phyloP scores from a whole-genome alignment of 2,113 vertebrate genomes.

The Dolichallabes microphthalmus region DNA sequence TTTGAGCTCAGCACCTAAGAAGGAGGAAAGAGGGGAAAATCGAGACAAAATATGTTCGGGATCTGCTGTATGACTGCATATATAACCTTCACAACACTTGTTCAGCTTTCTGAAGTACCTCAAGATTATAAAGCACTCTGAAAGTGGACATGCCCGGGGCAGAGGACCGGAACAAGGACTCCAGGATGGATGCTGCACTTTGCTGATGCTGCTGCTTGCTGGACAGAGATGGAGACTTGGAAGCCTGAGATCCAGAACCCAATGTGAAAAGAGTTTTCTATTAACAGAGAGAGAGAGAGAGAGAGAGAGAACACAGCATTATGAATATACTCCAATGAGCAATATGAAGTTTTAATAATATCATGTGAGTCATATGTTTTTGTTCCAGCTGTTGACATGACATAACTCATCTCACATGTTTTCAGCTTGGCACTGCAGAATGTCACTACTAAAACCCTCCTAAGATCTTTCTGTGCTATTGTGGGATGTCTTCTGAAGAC shows the following conservation, averaged over 20 bases:
- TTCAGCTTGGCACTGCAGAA: not conserved
- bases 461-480: not conserved
- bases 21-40: not conserved
- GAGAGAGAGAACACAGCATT: not conserved
- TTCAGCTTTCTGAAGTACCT: slow-evolving; percentile 71
- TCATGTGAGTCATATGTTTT: slow-evolving; percentile 32
- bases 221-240: slow-evolving; percentile 92
- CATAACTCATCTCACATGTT: not conserved
- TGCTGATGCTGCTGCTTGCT: slow-evolving; percentile 97
- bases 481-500: not conserved
- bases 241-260: slow-evolving; percentile 81
- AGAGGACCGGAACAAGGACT: slow-evolving; percentile 93
- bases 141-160: slow-evolving; percentile 99
- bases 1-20: slow-evolving; percentile 96
- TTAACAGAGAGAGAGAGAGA: slow-evolving; percentile 29
- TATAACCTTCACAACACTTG: not conserved
- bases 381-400: slow-evolving; percentile 3
- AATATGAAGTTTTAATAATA: slow-evolving; percentile 6
- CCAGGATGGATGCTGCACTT: slow-evolving; percentile 91
- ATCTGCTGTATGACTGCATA: not conserved
- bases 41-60: not conserved
- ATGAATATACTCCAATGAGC: slow-evolving; percentile 24
- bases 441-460: not conserved
- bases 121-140: slow-evolving; percentile 96
- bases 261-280: slow-evolving; percentile 94